phyloP scores from a whole-genome alignment of 1,140 invertebrate genomes.

The Coptotermes formosanus region DNA sequence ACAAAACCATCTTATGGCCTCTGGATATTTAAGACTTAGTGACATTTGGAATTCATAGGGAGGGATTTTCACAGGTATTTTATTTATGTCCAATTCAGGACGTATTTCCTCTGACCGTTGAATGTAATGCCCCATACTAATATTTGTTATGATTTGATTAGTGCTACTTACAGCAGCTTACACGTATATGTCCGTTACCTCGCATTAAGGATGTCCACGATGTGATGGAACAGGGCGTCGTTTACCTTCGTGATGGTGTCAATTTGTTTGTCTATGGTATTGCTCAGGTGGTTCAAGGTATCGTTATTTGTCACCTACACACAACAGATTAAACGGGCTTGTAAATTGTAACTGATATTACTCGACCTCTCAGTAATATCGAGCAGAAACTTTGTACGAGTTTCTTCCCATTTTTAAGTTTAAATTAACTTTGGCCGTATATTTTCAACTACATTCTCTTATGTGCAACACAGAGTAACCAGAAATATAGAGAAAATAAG shows the following conservation, averaged over 20 bases:
- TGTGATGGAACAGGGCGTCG: not conserved
- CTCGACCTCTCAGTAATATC: not conserved
- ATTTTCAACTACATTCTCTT: too few species aligned
- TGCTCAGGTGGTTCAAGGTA: slow-evolving; percentile 8
- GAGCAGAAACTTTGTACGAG: not conserved
- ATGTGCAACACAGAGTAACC: too few species aligned
- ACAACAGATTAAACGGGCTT: not conserved
- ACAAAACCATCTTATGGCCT: too few species aligned
- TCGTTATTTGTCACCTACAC: slow-evolving; percentile 25
- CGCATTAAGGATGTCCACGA: slow-evolving; percentile 21
- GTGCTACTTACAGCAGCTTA: too few species aligned
- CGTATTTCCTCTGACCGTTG: too few species aligned
- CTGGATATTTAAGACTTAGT: too few species aligned
- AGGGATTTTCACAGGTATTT: too few species aligned
- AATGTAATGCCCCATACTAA: too few species aligned
- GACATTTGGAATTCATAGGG: too few species aligned
- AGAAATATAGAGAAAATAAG: too few species aligned
- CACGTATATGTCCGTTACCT: not conserved
- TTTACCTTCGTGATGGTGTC: slow-evolving; percentile 32
- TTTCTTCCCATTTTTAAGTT: not conserved
- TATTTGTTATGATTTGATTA: too few species aligned
- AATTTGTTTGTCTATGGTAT: slow-evolving; percentile 28
- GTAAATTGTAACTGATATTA: not conserved
- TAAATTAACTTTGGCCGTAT: not conserved
- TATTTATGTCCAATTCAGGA: too few species aligned